Evolutionary conservation across 2,888 invertebrate genomes (phyloP), one percentile per base, ranked within the genome.

Genomic region (Heliconius ismenius): DNA sequence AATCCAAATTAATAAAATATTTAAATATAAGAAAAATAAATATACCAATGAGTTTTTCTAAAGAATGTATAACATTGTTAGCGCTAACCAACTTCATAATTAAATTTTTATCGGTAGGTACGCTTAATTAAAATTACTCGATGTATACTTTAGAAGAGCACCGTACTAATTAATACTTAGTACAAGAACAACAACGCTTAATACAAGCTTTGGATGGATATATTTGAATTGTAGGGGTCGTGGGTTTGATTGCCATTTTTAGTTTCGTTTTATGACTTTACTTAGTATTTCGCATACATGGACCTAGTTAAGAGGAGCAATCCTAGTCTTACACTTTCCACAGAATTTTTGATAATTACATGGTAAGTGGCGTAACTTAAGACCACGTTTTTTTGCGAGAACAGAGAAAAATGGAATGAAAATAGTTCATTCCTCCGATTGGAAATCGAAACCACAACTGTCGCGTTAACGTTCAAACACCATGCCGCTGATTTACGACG

Each of bases 41-140:
- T n/a, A n/a, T n/a, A 21, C 13, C 4, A n/a, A 4, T 65, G 32
- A 69, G 6, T 69, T 69, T 69, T 21, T 69, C 54, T 32, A 58
- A 70, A 39, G 54, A 70, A 70, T 64, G 32, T 24, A 73, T 43
- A 26, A 64, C n/a, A 64, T 24, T 63, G 73, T 73, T 43, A n/a
- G 60, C 70, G n/a, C 54, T 36, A 26, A 49, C 43, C 60, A 62
- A 62, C 28, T 75, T 62, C 68, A 18, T 75, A 62, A 75, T 69
- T 6, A 69, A 69, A 69, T 75, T 69, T 65, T 43, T 69, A 75
- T 62, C 62, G 62, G 28, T 49, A 69, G 62, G 18, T 63, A 69
- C 69, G 69, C 69, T 75, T 75, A 43, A 75, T 75, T 75, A 75
- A 69, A 70, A 58, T 70, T n/a, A 36, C 54, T 70, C 58, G 32